These are phyloP conservation scores for Triplophysa bombifrons DNA, from an alignment of 2,797 vertebrate genomes.

Conservation along the genomic window DNA sequence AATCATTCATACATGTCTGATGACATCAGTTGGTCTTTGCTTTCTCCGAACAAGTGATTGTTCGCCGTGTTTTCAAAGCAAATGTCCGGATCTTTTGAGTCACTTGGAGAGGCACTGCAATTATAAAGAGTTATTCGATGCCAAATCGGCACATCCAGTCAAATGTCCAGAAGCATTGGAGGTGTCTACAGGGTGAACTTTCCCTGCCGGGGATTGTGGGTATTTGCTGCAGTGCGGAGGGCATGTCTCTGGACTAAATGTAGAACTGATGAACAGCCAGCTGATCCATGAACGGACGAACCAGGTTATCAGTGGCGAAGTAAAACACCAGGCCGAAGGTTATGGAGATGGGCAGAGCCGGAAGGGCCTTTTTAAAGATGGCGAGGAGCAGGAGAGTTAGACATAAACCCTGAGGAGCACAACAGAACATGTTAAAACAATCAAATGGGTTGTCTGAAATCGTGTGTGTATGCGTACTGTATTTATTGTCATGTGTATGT, in stretches of 20 bases:
- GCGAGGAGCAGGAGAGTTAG: conserved; percentile 95
- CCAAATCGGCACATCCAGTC: conserved; percentile 57
- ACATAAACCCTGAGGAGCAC: conserved; percentile 87
- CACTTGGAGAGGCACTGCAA: conserved; percentile 37
- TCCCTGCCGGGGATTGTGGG: conserved; percentile 42
- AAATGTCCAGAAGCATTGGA: conserved; percentile 56
- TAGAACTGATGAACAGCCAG: conserved; percentile 97
- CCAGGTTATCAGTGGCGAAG: conserved; percentile 97
- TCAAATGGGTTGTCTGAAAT: too few relatives aligned
- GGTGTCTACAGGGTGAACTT: conserved; percentile 29
- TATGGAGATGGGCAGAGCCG: conserved; percentile 97
- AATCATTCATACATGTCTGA: conserved; percentile 24
- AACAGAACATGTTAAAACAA: not conserved
- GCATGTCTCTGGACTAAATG: conserved; percentile 81
- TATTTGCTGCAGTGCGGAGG: conserved; percentile 46
- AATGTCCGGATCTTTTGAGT: conserved; percentile 19
- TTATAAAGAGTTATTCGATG: conserved; percentile 32
- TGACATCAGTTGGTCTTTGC: conserved; percentile 1
- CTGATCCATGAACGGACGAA: conserved; percentile 97
- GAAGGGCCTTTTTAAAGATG: conserved; percentile 99
- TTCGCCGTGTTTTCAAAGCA: conserved; percentile 12
- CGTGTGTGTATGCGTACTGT: too few relatives aligned
- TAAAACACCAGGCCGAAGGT: conserved; percentile 98
- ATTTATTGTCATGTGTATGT: too few relatives aligned
- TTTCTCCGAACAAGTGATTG: conserved; percentile 12